These are phyloP conservation scores for Acrobasis repandana DNA, from an alignment of 2,888 invertebrate genomes.

Conservation along the genomic window DNA sequence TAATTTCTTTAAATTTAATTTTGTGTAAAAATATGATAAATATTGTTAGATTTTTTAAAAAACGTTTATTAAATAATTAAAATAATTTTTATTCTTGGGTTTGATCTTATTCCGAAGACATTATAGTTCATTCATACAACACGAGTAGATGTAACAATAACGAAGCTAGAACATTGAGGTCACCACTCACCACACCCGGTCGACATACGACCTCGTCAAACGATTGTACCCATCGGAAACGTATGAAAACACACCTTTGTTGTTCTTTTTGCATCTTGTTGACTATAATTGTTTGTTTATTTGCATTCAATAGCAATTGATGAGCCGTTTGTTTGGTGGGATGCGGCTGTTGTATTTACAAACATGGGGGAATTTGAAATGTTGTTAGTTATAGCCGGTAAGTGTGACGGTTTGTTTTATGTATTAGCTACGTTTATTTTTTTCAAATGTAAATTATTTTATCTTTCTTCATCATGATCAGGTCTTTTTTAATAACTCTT, in stretches of 20 bases:
- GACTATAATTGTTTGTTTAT: conserved; percentile 44
- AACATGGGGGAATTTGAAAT: conserved; percentile 3
- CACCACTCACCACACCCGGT: conserved; percentile 38
- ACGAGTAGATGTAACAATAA: conserved; percentile 26
- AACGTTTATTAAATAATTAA: no score
- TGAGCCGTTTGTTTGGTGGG: conserved; percentile 26
- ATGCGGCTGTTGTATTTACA: not conserved
- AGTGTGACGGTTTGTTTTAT: not conserved
- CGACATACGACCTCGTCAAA: conserved; percentile 44
- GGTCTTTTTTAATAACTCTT: no score
- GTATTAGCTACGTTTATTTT: no score
- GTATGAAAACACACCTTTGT: conserved; percentile 37
- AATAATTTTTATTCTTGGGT: no score
- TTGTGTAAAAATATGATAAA: no score
- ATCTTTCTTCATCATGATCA: no score
- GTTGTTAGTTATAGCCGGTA: not conserved
- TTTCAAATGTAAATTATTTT: no score
- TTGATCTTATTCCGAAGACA: not conserved
- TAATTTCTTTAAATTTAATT: no score
- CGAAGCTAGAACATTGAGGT: conserved; percentile 36
- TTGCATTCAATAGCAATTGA: conserved; percentile 46
- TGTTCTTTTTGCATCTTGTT: conserved; percentile 41
- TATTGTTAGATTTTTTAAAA: no score
- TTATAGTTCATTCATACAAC: not conserved
- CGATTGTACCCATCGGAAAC: conserved; percentile 36